Evolutionary conservation across 1,140 invertebrate genomes (phyloP), one percentile per base, ranked within the genome.

Genomic region (Drosophila bocqueti): DNA sequence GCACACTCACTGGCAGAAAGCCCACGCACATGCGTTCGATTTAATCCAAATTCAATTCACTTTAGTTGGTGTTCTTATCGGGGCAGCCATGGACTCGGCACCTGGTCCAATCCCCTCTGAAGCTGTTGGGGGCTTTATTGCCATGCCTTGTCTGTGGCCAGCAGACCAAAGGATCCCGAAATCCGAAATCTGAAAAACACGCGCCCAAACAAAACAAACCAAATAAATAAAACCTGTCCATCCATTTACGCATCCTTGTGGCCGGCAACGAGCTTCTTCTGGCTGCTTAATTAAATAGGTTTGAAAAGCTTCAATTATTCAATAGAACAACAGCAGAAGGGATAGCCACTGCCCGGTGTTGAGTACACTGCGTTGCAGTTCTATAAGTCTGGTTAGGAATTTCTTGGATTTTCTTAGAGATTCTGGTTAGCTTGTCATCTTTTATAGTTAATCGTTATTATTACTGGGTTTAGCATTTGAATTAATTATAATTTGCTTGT

Each of bases 271-370:
- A 57, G 52, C 45, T 59, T 40, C 45, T 59, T 34, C 60, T 61
- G 57, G 55, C 34, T 59, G 58, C 75, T 62, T 77, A 81, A 81
- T 81, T 76, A 72, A 81, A 81, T 81, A 68, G 71, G 60, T 76
- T 81, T 72, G 79, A 77, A 81, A 76, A 72, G 79, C 66, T 81
- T 81, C 73, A 81, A 81, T 81, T 81, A 81, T 81, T 71, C 61
- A 72, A 72, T 68, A 54, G 79, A 81, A 74, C 55, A 74, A 73
- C 61, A 52, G 71, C 45, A 61, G 50, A 52, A 73, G 38, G 68
- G 67, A 61, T 73, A 50, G 47, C 40, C 31, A 11, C 15, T 8
- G 4, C 21, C 3, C 11, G 15, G 46, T 1, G 18, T 15, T 21
- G 9, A 40, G 36, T 57, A 57, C 54, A 57, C 15, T 57, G 36